Evolutionary conservation across 2,113 vertebrate genomes (phyloP).

Genomic region (Shinisaurus crocodilurus): DNA sequence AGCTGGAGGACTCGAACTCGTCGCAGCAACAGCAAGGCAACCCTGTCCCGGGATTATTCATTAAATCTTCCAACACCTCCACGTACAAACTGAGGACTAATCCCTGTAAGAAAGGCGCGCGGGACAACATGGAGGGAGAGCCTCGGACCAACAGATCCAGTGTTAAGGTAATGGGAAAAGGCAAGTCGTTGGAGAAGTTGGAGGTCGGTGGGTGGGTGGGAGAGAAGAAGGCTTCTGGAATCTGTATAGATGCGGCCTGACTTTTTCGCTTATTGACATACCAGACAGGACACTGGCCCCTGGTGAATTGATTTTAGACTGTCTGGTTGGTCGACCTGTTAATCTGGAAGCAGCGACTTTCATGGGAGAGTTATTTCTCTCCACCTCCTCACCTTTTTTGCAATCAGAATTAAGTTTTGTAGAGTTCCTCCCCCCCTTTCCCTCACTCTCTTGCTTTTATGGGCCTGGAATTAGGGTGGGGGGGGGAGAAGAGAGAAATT

Average conservation of each 20-base stretch:
- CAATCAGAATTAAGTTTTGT: neutral
- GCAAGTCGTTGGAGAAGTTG: neutral
- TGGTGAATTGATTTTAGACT: neutral
- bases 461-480: neutral
- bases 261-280: neutral
- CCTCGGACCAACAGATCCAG: constrained; percentile 70
- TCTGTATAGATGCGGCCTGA: neutral
- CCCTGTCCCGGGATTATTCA: constrained; percentile 88
- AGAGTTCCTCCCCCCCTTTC: fast-evolving
- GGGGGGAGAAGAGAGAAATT: neutral
- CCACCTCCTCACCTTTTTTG: neutral
- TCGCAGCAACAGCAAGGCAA: constrained; percentile 83
- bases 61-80: constrained; percentile 84
- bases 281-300: neutral
- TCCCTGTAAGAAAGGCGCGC: constrained; percentile 74
- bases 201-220: neutral
- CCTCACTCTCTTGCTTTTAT: neutral
- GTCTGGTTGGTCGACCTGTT: neutral
- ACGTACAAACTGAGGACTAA: constrained; percentile 87
- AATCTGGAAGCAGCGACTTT: neutral
- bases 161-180: constrained; percentile 71
- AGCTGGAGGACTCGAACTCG: constrained; percentile 90
- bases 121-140: constrained; percentile 74
- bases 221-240: too few relatives aligned
- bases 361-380: neutral